Evolutionary conservation across 2,888 invertebrate genomes (phyloP).

Genomic region (Drosophila macrospina): DNA sequence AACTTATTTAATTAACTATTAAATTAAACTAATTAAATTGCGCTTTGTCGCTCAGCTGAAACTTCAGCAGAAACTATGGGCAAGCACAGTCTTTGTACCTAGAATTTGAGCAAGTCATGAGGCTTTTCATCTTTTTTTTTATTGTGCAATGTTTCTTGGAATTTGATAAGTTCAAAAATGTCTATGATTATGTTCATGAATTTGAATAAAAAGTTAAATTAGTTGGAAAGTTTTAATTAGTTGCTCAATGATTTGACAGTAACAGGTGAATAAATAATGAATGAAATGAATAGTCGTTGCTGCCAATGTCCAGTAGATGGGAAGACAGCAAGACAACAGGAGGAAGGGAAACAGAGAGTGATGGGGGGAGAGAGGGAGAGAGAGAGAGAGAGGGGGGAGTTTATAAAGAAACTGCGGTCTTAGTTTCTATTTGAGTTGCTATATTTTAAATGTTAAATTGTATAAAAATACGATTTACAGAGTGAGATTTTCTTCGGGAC

Average conservation of each 20-base stretch:
- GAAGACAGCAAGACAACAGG: no score
- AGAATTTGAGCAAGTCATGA: slow-evolving; percentile 2
- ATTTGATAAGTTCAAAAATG: not conserved
- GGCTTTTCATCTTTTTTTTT: not conserved
- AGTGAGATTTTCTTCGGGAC: no score
- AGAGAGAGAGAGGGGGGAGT: no score
- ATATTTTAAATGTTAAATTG: no score
- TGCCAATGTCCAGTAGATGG: no score
- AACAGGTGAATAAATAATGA: slow-evolving; percentile 3
- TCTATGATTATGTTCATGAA: not conserved
- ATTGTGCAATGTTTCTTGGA: not conserved
- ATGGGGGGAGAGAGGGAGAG: no score
- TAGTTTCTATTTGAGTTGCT: no score
- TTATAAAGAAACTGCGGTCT: no score
- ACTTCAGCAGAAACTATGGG: not conserved
- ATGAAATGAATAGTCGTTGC: no score
- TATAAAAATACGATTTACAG: no score
- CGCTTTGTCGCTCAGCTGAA: not conserved
- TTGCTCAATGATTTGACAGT: slow-evolving; percentile 3
- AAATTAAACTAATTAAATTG: not conserved
- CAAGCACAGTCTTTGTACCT: not conserved
- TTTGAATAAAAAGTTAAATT: slow-evolving; percentile 2
- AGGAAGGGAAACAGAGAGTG: no score
- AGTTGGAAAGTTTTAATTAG: slow-evolving; percentile 18
- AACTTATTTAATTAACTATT: no score